Evolutionary conservation across 1,140 invertebrate genomes (phyloP).

Genomic region (Ditylenchus dipsaci): DNA sequence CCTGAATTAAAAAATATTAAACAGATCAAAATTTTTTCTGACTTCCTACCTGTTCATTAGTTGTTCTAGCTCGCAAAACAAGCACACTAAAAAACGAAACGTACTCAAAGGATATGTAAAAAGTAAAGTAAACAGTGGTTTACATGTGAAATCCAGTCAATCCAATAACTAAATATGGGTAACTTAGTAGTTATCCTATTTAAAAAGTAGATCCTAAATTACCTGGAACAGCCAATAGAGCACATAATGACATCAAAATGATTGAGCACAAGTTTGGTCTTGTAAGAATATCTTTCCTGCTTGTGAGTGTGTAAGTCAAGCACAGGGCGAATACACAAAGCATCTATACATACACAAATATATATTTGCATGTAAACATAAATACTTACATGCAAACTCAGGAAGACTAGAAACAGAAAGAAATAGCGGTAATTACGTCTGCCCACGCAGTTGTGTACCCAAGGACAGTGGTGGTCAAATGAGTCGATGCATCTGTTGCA

Average conservation of each 20-base stretch:
- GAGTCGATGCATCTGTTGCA: slow-evolving; percentile 70
- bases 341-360: slow-evolving; percentile 8
- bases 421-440: slow-evolving; percentile 95
- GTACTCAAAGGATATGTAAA: slow-evolving; percentile 69
- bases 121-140: background rate
- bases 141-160: slow-evolving; percentile 89
- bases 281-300: slow-evolving; percentile 54
- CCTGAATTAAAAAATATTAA: slow-evolving; percentile 30
- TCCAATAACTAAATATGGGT: slow-evolving; percentile 27
- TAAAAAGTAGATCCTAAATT: no score
- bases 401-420: slow-evolving; percentile 91
- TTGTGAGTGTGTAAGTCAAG: slow-evolving; percentile 75
- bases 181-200: slow-evolving; percentile 66
- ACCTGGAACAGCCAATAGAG: slow-evolving; percentile 86
- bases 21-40: background rate
- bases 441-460: slow-evolving; percentile 99
- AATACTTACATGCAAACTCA: slow-evolving; percentile 75
- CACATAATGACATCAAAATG: slow-evolving; percentile 83
- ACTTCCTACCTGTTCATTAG: slow-evolving; percentile 83
- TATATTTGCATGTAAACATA: slow-evolving; percentile 70
- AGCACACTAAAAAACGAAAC: slow-evolving; percentile 95
- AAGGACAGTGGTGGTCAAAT: slow-evolving; percentile 99
- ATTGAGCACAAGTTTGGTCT: slow-evolving; percentile 64
- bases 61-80: slow-evolving; percentile 93
- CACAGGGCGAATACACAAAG: slow-evolving; percentile 87